A percentile compares a stretch with the other conserved stretches of the same genome.
Conservation (phyloP, 2,113 vertebrate species). For the Acanthochromis polyacanthus region DNA sequence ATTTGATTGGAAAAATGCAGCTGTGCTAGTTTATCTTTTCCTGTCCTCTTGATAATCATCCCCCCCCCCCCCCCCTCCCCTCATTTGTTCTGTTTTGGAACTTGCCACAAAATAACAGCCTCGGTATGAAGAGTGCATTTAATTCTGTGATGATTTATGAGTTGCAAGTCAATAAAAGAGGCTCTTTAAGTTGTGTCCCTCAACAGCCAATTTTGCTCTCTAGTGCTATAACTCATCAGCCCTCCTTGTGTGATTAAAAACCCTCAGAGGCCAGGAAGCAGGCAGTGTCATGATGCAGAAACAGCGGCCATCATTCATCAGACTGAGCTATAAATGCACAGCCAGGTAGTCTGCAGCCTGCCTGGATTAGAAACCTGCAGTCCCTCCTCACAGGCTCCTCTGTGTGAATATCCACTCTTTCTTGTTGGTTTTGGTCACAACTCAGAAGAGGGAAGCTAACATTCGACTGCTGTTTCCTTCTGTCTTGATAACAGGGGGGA, state of each 20-base stretch:
- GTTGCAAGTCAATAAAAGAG: too few species aligned
- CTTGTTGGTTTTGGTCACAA: background rate
- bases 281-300: constrained; percentile 36
- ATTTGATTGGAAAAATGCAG: too few species aligned
- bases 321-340: constrained; percentile 8
- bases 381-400: background rate
- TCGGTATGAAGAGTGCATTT: too few species aligned
- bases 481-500: background rate
- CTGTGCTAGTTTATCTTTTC: too few species aligned
- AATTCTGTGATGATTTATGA: too few species aligned
- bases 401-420: background rate
- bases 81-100: too few species aligned
- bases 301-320: constrained; percentile 17
- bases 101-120: too few species aligned
- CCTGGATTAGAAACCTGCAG: background rate
- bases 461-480: constrained; percentile 6
- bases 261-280: constrained; percentile 10
- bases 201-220: too few species aligned
- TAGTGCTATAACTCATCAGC: background rate
- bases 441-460: too few species aligned
- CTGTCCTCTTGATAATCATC: too few species aligned
- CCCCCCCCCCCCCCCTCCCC: too few species aligned
- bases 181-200: too few species aligned
- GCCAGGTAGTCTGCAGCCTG: constrained; percentile 20
- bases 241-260: constrained; percentile 8